phyloP scores from a whole-genome alignment of 2,113 vertebrate genomes.

The Puma concolor region DNA sequence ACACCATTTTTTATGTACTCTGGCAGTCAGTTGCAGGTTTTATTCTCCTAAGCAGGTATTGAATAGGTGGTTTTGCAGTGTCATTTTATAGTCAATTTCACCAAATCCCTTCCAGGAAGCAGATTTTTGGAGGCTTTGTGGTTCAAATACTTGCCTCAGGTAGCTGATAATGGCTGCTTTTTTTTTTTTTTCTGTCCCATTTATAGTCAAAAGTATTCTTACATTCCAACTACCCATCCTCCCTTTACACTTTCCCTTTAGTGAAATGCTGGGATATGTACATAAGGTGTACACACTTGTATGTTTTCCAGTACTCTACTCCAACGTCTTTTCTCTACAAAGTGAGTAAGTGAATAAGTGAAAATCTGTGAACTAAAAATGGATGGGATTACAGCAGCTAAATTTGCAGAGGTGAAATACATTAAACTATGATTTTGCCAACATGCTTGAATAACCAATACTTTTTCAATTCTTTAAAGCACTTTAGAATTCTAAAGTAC shows the following conservation, averaged over 20 bases:
- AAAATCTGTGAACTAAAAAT: conserved; percentile 34
- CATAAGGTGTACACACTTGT: not conserved
- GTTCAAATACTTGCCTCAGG: not conserved
- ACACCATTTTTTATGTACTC: not conserved
- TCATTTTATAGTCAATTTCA: not conserved
- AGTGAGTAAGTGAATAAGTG: not conserved
- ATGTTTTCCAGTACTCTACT: conserved; percentile 24
- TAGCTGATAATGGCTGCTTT: not conserved
- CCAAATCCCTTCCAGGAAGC: conserved; percentile 14
- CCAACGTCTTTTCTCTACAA: conserved; percentile 11
- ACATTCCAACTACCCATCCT: not conserved
- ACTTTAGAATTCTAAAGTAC: not conserved
- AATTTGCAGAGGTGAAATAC: not conserved
- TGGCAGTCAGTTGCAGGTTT: not conserved
- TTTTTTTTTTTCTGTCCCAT: not conserved
- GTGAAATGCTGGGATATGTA: conserved; percentile 29
- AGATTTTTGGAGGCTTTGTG: not conserved
- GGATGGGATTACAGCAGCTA: not conserved
- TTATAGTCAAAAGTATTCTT: conserved; percentile 7
- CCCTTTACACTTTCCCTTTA: not conserved
- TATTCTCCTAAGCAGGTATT: not conserved
- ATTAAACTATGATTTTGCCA: not conserved
- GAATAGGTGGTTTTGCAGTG: not conserved
- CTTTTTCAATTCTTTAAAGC: not conserved
- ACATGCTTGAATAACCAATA: not conserved